phyloP scores from a whole-genome alignment of 2,888 invertebrate genomes.

The Acanthopleura granulata region DNA sequence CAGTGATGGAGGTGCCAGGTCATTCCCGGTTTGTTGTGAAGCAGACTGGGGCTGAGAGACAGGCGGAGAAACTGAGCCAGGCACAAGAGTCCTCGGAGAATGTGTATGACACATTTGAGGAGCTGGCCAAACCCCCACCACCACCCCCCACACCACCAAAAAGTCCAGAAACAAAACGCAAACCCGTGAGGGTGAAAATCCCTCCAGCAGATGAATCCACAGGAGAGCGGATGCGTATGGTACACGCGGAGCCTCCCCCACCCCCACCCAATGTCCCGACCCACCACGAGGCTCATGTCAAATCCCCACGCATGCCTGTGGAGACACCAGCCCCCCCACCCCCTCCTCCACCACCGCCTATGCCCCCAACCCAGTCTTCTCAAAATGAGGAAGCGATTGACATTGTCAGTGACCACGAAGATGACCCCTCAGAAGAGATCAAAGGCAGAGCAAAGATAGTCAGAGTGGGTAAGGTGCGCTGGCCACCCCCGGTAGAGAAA shows the following conservation, averaged over 20 bases:
- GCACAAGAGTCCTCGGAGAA: not conserved
- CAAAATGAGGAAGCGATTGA: slow-evolving; percentile 50
- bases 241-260: slow-evolving; percentile 37
- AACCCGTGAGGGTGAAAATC: not conserved
- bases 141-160: slow-evolving; percentile 20
- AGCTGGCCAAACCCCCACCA: slow-evolving; percentile 32
- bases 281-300: not conserved
- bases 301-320: slow-evolving; percentile 25
- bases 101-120: slow-evolving; percentile 25
- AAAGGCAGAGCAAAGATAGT: slow-evolving; percentile 95
- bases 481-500: slow-evolving; percentile 87
- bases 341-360: slow-evolving; percentile 81
- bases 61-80: not conserved
- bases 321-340: slow-evolving; percentile 56
- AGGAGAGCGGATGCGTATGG: slow-evolving; percentile 30
- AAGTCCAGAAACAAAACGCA: slow-evolving; percentile 1
- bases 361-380: slow-evolving; percentile 31
- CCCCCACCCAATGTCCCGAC: slow-evolving; percentile 38
- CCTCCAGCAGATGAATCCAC: not conserved
- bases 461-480: slow-evolving; percentile 79
- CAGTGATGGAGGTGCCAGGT: not conserved
- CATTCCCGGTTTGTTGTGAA: not conserved
- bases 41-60: not conserved
- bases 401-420: slow-evolving; percentile 72
- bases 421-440: slow-evolving; percentile 35